A percentile compares a stretch with the other conserved stretches of the same genome.
Conservation (phyloP, 2,888 invertebrate species). For the Platypus cylindrus region DNA sequence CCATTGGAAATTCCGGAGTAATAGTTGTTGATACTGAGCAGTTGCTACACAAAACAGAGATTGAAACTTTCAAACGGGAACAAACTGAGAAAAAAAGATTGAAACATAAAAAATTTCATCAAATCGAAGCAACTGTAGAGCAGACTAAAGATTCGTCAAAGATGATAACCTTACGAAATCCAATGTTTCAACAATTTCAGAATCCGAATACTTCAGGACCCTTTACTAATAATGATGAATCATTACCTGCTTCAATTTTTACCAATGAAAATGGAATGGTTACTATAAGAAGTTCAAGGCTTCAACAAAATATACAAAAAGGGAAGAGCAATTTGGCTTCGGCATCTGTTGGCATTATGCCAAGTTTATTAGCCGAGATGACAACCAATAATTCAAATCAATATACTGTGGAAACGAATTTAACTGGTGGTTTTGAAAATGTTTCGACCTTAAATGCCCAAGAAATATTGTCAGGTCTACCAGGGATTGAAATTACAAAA, state of each 20-base stretch:
- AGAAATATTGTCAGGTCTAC: constrained; percentile 33
- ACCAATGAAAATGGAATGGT: constrained; percentile 70
- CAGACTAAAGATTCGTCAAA: constrained; percentile 23
- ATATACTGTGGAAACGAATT: neutral
- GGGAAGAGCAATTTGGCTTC: constrained; percentile 29
- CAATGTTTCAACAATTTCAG: constrained; percentile 51
- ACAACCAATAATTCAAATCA: constrained; percentile 13
- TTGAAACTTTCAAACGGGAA: constrained; percentile 9
- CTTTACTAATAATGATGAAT: constrained; percentile 22
- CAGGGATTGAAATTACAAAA: constrained; percentile 35
- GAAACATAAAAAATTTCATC: constrained; percentile 37
- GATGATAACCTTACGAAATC: constrained; percentile 68
- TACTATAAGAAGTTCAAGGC: constrained; percentile 64
- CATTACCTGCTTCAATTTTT: constrained; percentile 52
- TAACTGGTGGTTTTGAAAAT: constrained; percentile 1
- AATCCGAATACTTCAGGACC: constrained; percentile 37
- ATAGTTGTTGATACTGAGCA: constrained; percentile 50
- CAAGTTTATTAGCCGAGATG: constrained; percentile 15
- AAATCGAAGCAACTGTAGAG: constrained; percentile 15
- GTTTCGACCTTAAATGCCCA: constrained; percentile 27
- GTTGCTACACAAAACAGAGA: constrained; percentile 34
- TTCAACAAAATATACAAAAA: constrained; percentile 30
- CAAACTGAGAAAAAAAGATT: constrained; percentile 35
- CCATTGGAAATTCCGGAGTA: constrained; percentile 39
- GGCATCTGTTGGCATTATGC: constrained; percentile 21